These are phyloP conservation scores for Bembecia ichneumoniformis DNA, from an alignment of 2,888 invertebrate species.

Conservation along the genomic window DNA sequence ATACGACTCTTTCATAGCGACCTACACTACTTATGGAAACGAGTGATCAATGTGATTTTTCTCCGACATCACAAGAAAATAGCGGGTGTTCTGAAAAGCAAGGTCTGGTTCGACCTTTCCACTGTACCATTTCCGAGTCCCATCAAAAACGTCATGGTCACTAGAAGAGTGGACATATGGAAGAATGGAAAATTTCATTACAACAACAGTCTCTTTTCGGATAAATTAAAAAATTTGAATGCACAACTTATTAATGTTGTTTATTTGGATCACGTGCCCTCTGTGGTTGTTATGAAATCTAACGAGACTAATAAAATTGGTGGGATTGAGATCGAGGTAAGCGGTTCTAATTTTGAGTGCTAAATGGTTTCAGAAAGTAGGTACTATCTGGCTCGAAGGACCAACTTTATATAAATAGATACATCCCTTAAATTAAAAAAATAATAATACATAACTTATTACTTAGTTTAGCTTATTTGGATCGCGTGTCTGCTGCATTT, in stretches of 20 bases:
- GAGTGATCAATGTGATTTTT: slow-evolving; percentile 82
- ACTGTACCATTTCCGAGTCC: slow-evolving; percentile 83
- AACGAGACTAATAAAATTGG: slow-evolving; percentile 53
- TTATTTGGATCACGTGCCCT: slow-evolving; percentile 79
- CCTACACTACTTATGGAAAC: slow-evolving; percentile 81
- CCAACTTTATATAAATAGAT: slow-evolving; percentile 49
- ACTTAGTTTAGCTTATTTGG: slow-evolving; percentile 74
- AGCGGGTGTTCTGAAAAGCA: slow-evolving; percentile 28
- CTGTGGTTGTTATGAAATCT: slow-evolving; percentile 59
- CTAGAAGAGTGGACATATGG: slow-evolving; percentile 79
- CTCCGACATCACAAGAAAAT: slow-evolving; percentile 69
- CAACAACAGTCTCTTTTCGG: slow-evolving; percentile 60
- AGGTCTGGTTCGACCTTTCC: slow-evolving; percentile 78
- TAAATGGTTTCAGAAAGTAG: slow-evolving; percentile 3
- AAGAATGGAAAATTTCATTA: slow-evolving; percentile 73
- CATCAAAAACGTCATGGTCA: slow-evolving; percentile 64
- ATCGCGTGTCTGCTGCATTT: slow-evolving; percentile 76
- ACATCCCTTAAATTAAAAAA: slow-evolving; percentile 74
- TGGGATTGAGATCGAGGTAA: slow-evolving; percentile 81
- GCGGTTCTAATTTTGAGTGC: slow-evolving; percentile 4
- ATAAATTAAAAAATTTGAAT: slow-evolving; percentile 74
- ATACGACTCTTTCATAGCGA: slow-evolving; percentile 75
- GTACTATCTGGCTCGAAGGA: slow-evolving; percentile 10
- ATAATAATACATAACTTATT: slow-evolving; percentile 71
- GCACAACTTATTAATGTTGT: slow-evolving; percentile 75